Percentiles rank a stretch among this genome's conserved stretches.
These are phyloP conservation scores for Cheirogaleus major DNA, from an alignment of 2,797 vertebrate species.

Conservation along the genomic window DNA sequence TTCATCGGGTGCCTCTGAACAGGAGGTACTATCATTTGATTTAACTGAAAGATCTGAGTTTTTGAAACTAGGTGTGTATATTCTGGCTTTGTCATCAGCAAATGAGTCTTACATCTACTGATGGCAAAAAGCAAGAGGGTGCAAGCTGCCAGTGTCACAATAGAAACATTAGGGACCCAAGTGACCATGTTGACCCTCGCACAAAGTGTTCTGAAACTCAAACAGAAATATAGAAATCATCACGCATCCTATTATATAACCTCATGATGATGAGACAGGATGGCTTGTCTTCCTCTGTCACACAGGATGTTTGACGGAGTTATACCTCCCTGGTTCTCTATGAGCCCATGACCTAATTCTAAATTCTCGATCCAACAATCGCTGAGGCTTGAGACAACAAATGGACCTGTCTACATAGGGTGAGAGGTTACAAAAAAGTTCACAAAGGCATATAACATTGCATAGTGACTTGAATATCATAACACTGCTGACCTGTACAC, in stretches of 20 bases:
- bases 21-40: background rate
- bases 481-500: background rate
- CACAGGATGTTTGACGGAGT: background rate
- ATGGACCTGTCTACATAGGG: background rate
- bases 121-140: slow-evolving; percentile 29
- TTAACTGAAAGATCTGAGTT: slow-evolving; percentile 21
- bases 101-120: background rate
- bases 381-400: slow-evolving; percentile 11
- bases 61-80: background rate
- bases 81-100: background rate
- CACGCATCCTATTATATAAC: background rate
- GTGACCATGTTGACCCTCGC: background rate
- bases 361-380: background rate
- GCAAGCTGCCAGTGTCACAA: background rate
- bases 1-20: background rate
- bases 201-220: slow-evolving; percentile 17
- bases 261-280: background rate
- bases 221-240: background rate
- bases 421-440: background rate
- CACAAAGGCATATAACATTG: background rate
- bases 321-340: background rate
- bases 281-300: background rate
- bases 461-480: background rate
- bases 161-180: background rate
- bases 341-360: background rate